Evolutionary conservation across 2,113 vertebrate genomes (phyloP), one percentile per base, ranked within the genome.

Genomic region (Burhinus oedicnemus): DNA sequence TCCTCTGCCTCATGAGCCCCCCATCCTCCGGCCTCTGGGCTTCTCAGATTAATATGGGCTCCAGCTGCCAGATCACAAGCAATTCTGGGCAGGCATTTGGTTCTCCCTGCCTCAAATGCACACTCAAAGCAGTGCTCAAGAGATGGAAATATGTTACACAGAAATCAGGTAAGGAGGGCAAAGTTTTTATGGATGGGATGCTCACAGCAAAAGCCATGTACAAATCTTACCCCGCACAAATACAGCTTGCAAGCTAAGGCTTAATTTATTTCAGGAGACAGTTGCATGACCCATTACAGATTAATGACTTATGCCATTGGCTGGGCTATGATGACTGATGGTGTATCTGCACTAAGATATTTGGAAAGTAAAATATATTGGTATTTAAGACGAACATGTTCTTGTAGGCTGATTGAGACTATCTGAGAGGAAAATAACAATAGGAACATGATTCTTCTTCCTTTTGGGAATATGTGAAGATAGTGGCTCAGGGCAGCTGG

Each of bases 81-180:
- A 47, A 26, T 47, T 66, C 70, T 7, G 22, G 42, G 34, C 51
- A 45, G 44, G 34, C 18, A 36, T 5, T 76, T 1, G 0, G 30
- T 65, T 52, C 19, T 55, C 38, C 57, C 45, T 36, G 47, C 54
- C 66, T 44, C 70, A 85, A 76, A 47, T 1, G 6, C 27, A 2
- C 32, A 5, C 8, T 17, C 30, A 5, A 42, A 76, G 34, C 0
- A 5, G 55, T 11, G 12, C 26, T 30, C 3, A 30, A 40, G 38
- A 2, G 1, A 8, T 6, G 60, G 62, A 81, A 52, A 72, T 7
- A 6, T 1, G 2, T 27, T 32, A 20, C 0, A 0, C 3, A 38
- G 42, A 15, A 62, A 51, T 18, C 51, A 18, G 45, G 32, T 54
- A 34, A 51, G 58, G 52, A 61, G 18, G 36, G 6, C 32, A 29